These are phyloP conservation scores for Oscheius sp. DNA, from an alignment of 2,888 invertebrate species.

Conservation along the genomic window DNA sequence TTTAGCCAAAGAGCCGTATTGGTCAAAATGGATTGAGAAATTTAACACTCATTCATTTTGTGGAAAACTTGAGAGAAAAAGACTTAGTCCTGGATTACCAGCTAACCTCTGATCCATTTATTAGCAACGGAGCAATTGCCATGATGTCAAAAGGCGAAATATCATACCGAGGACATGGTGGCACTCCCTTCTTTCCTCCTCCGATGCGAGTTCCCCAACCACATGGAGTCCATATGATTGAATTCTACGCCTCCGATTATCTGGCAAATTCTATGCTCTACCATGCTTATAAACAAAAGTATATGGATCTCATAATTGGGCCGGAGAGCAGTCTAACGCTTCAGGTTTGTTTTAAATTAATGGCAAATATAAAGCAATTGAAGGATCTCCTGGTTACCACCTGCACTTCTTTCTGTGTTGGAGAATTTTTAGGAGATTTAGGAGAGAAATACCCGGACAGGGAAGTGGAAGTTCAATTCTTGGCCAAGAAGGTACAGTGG, in stretches of 20 bases:
- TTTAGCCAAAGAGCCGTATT: constrained; percentile 32
- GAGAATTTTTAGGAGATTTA: constrained; percentile 70
- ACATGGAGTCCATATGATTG: constrained; percentile 72
- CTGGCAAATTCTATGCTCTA: constrained; percentile 72
- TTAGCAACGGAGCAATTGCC: constrained; percentile 67
- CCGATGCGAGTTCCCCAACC: constrained; percentile 67
- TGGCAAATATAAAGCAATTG: background rate
- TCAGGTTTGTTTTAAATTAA: constrained; percentile 40
- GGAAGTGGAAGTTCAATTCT: constrained; percentile 61
- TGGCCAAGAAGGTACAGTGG: constrained; percentile 49
- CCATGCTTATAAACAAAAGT: constrained; percentile 69
- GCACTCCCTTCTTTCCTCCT: constrained; percentile 71
- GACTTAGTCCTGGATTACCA: constrained; percentile 70
- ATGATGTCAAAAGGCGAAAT: constrained; percentile 72
- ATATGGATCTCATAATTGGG: constrained; percentile 68
- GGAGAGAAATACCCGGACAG: constrained; percentile 70
- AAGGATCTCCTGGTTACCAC: constrained; percentile 67
- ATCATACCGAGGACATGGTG: constrained; percentile 67
- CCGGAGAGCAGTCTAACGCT: constrained; percentile 61
- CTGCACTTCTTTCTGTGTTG: constrained; percentile 70
- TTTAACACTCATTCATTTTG: constrained; percentile 66
- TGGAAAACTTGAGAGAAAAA: constrained; percentile 59
- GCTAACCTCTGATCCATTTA: constrained; percentile 66
- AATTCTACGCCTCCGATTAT: constrained; percentile 71
- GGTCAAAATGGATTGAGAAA: constrained; percentile 50